Percentiles rank a stretch among this genome's conserved stretches.
Conservation (phyloP, 2,888 invertebrate species). For the Meghimatium bilineatum region DNA sequence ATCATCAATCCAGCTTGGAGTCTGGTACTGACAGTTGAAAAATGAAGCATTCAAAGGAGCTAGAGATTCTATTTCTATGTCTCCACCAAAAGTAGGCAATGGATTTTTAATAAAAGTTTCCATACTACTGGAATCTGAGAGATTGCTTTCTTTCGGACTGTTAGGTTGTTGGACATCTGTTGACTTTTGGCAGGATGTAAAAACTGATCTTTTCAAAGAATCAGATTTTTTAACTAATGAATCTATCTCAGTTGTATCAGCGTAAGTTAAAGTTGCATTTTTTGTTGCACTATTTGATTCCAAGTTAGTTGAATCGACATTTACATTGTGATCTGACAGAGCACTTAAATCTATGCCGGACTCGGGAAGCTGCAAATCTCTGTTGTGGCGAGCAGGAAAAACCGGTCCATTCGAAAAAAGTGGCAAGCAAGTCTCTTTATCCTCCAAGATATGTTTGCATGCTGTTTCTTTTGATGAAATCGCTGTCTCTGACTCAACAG, state of each 20-base stretch:
- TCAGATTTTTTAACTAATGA: background rate
- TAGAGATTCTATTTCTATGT: constrained; percentile 27
- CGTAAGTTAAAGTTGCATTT: constrained; percentile 7
- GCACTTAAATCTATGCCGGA: background rate
- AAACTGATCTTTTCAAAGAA: constrained; percentile 16
- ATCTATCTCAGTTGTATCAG: constrained; percentile 10
- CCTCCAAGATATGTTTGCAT: background rate
- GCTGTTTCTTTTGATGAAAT: background rate
- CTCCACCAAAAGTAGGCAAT: constrained; percentile 8
- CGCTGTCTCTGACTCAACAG: background rate
- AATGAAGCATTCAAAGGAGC: constrained; percentile 45
- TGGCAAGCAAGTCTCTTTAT: background rate
- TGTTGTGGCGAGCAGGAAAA: constrained; percentile 41
- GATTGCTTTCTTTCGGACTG: constrained; percentile 4
- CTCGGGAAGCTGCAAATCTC: constrained; percentile 36
- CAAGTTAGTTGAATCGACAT: background rate
- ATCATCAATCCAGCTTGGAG: constrained; percentile 49
- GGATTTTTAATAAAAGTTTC: constrained; percentile 37
- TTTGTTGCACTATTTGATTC: constrained; percentile 24
- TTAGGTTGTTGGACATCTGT: background rate
- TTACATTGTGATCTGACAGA: background rate
- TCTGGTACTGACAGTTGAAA: constrained; percentile 46
- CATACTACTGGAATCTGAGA: constrained; percentile 5
- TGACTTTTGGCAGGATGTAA: constrained; percentile 10
- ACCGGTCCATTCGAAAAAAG: constrained; percentile 41